A percentile compares a stretch with the other conserved stretches of the same genome.
Evolutionary conservation across 1,140 invertebrate species (phyloP).

Genomic region (Steinernema khuongi): DNA sequence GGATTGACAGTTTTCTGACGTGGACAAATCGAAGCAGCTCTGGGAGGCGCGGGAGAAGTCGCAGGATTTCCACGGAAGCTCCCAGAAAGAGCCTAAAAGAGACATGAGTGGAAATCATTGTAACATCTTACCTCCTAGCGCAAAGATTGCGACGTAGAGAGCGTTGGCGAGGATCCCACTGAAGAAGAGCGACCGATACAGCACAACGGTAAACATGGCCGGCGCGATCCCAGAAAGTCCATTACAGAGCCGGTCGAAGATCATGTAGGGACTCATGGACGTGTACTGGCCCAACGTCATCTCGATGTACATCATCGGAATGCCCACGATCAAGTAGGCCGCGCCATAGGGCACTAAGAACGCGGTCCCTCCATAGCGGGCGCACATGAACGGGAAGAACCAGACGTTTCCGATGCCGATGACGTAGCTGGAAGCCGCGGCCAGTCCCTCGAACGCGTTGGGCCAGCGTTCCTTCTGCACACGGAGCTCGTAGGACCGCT

Average conservation of each 20-base stretch:
- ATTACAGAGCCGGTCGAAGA: constrained; percentile 6
- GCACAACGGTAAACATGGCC: background rate
- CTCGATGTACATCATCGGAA: constrained; percentile 18
- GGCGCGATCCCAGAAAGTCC: background rate
- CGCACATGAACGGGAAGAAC: constrained; percentile 5
- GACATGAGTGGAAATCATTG: background rate
- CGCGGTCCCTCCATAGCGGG: background rate
- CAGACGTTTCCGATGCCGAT: constrained; percentile 1
- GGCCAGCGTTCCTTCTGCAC: constrained; percentile 14
- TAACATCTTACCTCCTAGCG: background rate
- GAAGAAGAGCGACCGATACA: background rate
- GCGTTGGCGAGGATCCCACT: background rate
- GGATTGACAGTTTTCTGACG: too few relatives aligned
- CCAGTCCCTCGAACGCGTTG: background rate
- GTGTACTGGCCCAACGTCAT: constrained; percentile 18
- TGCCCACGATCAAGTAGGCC: background rate
- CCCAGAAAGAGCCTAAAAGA: background rate
- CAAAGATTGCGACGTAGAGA: background rate
- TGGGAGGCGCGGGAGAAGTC: too few relatives aligned
- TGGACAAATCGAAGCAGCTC: too few relatives aligned
- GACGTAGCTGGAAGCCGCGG: background rate
- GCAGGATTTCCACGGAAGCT: background rate
- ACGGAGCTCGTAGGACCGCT: background rate
- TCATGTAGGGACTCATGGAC: background rate
- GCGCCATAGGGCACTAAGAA: background rate